These are phyloP conservation scores for Thalassarche chlororhynchos DNA, from an alignment of 2,113 vertebrate species.

Conservation along the genomic window DNA sequence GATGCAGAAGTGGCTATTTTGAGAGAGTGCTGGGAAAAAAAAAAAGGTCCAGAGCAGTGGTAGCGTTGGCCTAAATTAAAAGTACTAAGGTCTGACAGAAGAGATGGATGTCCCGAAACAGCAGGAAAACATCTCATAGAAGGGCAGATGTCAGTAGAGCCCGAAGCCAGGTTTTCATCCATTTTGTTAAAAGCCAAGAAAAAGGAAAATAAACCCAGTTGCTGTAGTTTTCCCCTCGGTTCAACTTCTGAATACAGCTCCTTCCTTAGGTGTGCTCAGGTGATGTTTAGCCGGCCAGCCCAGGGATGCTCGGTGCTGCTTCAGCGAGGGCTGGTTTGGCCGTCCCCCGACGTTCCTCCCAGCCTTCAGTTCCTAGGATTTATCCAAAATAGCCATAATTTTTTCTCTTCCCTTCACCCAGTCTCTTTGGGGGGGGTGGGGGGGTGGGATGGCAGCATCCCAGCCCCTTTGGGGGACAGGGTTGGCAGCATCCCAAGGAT, in stretches of 20 bases:
- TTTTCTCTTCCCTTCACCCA: background rate
- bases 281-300: background rate
- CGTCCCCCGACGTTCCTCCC: fast-evolving
- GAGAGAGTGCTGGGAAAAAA: background rate
- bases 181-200: background rate
- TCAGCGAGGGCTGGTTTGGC: background rate
- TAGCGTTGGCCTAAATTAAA: background rate
- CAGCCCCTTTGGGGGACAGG: background rate
- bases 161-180: background rate
- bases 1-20: background rate
- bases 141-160: background rate
- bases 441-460: background rate
- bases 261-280: background rate
- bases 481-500: background rate
- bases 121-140: background rate
- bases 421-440: background rate
- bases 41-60: background rate
- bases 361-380: background rate
- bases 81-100: background rate
- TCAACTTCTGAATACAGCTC: background rate
- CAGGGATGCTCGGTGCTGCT: background rate
- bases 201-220: background rate
- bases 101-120: background rate
- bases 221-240: background rate
- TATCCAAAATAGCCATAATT: background rate